phyloP scores from a whole-genome alignment of 2,888 invertebrate genomes.

The Eristalis intricaria region DNA sequence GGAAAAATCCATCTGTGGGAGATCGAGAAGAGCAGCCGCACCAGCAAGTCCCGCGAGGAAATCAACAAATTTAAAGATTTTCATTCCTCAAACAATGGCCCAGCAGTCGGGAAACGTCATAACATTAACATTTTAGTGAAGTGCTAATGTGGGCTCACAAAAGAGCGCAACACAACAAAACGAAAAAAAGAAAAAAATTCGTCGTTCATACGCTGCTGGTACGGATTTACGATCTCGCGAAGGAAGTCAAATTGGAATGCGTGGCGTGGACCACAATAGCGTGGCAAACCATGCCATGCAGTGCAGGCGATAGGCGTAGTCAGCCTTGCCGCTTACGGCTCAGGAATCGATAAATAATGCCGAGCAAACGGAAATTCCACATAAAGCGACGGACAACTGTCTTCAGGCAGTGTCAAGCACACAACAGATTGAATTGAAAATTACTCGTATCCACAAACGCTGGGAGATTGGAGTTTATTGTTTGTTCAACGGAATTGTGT shows the following conservation, averaged over 20 bases:
- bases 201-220: neutral
- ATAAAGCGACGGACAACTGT: neutral
- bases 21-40: too few species aligned
- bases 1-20: neutral
- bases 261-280: neutral
- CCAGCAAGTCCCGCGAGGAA: too few species aligned
- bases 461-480: neutral
- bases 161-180: neutral
- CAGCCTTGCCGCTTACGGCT: neutral
- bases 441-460: neutral
- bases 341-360: neutral
- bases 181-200: neutral
- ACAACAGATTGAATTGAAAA: neutral
- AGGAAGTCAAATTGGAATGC: neutral
- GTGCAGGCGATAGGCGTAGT: neutral
- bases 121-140: conserved; percentile 36
- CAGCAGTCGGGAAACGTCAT: conserved; percentile 6
- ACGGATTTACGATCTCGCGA: neutral
- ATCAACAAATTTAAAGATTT: neutral
- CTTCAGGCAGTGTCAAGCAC: neutral
- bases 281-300: neutral
- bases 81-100: conserved; percentile 10
- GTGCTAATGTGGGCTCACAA: conserved; percentile 31
- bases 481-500: neutral
- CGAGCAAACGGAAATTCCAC: neutral